These are phyloP conservation scores for Pseudobourletiella spinata DNA, from an alignment of 1,140 invertebrate species.

Conservation along the genomic window DNA sequence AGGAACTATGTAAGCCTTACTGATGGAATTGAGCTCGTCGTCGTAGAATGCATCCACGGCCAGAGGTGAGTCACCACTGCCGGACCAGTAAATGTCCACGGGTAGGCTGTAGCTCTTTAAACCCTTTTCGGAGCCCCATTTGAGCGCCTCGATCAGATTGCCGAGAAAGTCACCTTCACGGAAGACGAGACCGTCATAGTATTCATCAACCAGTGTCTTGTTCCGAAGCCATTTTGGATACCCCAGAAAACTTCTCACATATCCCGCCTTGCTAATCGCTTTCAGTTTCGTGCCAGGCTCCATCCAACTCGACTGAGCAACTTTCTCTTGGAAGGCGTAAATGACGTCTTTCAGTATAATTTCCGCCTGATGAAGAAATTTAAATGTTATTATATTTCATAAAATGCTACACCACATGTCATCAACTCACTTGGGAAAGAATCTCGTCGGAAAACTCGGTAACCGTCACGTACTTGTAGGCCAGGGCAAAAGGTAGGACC, in stretches of 20 bases:
- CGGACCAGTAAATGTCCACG: neutral
- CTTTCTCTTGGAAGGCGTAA: constrained; percentile 48
- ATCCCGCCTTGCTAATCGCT: constrained; percentile 51
- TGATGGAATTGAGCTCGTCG: constrained; percentile 47
- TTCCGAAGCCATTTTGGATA: constrained; percentile 55
- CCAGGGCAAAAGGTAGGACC: constrained; percentile 28
- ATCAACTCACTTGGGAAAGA: constrained; percentile 10
- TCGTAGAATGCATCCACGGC: constrained; percentile 51
- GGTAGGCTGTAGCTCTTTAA: neutral
- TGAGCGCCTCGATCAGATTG: constrained; percentile 25
- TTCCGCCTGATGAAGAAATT: constrained; percentile 46
- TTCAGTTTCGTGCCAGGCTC: constrained; percentile 46
- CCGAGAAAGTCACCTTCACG: constrained; percentile 21
- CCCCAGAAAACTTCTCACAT: constrained; percentile 53
- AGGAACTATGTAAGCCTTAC: constrained; percentile 36
- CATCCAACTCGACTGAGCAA: constrained; percentile 54
- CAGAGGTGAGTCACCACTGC: constrained; percentile 12
- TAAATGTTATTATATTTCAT: neutral
- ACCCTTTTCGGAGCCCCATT: constrained; percentile 20
- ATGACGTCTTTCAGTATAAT: constrained; percentile 53
- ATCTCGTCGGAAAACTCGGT: too few relatives aligned
- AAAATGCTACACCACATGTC: neutral
- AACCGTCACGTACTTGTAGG: constrained; percentile 31
- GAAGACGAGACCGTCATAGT: constrained; percentile 38
- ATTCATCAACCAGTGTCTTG: constrained; percentile 44